Percentiles rank a stretch among this genome's conserved stretches.
These are phyloP conservation scores for Agelaius phoeniceus DNA, from an alignment of 2,113 vertebrate species.

Conservation along the genomic window DNA sequence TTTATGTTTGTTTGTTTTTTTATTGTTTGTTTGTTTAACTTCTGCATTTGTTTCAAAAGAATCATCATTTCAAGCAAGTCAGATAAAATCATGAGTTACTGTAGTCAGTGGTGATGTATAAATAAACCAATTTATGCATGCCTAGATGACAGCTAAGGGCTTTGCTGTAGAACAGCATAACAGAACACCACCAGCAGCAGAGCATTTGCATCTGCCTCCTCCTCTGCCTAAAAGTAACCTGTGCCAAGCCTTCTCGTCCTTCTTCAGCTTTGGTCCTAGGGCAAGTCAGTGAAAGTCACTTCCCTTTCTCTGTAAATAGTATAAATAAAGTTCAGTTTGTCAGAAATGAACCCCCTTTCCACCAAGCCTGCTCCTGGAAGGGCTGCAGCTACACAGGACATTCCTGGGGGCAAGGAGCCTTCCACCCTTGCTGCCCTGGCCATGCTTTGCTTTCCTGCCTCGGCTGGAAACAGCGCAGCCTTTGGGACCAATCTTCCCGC, in stretches of 20 bases:
- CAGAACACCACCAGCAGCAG: not conserved
- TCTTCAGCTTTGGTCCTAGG: not conserved
- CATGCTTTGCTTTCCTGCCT: not conserved
- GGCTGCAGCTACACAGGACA: not conserved
- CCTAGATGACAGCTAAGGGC: not conserved
- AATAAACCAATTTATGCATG: constrained; percentile 26
- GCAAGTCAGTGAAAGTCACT: not conserved
- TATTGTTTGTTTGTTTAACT: not conserved
- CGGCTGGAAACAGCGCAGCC: not conserved
- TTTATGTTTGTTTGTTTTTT: not conserved
- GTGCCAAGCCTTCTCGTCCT: not conserved
- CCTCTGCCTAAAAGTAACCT: not conserved
- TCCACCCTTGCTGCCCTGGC: not conserved
- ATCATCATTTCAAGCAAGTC: not conserved
- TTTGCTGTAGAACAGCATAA: not conserved
- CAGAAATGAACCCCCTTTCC: not conserved
- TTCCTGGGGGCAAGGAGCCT: not conserved
- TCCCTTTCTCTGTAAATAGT: too few species aligned
- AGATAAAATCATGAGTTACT: not conserved
- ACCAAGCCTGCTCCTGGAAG: not conserved
- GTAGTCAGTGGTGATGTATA: constrained; percentile 16
- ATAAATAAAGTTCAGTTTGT: not conserved
- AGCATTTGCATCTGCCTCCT: not conserved
- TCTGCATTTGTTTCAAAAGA: not conserved
- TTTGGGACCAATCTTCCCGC: not conserved